A percentile compares a stretch with the other conserved stretches of the same genome.
These are phyloP conservation scores for Orius laevigatus DNA, from an alignment of 1,140 invertebrate genomes.

Conservation along the genomic window DNA sequence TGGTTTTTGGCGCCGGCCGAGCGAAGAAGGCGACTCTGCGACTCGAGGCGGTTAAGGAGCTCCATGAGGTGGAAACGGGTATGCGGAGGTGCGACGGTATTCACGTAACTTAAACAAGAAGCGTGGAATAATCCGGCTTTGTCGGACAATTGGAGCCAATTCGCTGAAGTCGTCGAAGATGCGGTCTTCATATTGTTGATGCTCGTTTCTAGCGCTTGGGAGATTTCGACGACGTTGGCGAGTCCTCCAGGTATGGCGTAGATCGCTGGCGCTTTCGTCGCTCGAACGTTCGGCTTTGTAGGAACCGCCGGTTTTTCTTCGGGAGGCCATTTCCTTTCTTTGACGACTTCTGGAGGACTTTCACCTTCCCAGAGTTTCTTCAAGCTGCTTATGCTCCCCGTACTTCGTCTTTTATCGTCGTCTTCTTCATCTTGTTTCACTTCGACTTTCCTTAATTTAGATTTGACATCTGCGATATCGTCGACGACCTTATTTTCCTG, in stretches of 20 bases:
- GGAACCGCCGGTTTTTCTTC: conserved; percentile 50
- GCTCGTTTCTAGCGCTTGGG: conserved; percentile 45
- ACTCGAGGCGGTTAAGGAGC: conserved; percentile 61
- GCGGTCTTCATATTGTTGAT: conserved; percentile 42
- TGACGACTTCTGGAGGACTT: conserved; percentile 36
- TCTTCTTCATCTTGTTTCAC: conserved; percentile 39
- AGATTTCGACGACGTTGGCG: conserved; percentile 46
- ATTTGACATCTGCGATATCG: conserved; percentile 65
- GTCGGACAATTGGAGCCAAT: conserved; percentile 69
- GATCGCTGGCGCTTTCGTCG: conserved; percentile 31
- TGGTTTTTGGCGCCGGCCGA: conserved; percentile 52
- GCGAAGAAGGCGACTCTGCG: conserved; percentile 55
- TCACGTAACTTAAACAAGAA: conserved; percentile 54
- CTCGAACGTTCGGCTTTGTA: conserved; percentile 42
- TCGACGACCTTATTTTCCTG: conserved; percentile 26
- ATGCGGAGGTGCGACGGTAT: conserved; percentile 61
- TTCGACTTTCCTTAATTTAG: conserved; percentile 66
- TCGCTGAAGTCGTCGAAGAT: conserved; percentile 39
- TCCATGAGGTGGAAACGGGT: conserved; percentile 79
- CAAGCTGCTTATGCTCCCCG: conserved; percentile 79
- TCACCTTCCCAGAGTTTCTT: conserved; percentile 80
- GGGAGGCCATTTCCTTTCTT: conserved; percentile 38
- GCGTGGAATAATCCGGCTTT: conserved; percentile 62
- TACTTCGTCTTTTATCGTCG: conserved; percentile 77
- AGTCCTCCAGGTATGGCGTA: conserved; percentile 43